Evolutionary conservation across 2,113 vertebrate species (phyloP).

Genomic region (Sialia sialis): DNA sequence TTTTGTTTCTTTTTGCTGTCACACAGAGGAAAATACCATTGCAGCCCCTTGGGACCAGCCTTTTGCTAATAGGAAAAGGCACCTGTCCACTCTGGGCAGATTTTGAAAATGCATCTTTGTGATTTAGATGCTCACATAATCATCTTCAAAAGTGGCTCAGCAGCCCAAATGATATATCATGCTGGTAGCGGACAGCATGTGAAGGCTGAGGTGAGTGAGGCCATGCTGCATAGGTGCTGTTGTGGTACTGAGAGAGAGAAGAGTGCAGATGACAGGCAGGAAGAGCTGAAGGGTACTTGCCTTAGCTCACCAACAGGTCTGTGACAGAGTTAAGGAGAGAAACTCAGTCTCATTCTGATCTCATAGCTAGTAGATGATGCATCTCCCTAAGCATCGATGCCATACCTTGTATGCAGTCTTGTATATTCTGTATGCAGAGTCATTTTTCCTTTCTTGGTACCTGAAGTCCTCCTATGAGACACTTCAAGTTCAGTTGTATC

Average conservation of each 20-base stretch:
- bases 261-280: not conserved
- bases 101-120: not conserved
- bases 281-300: not conserved
- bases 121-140: not conserved
- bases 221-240: rapidly evolving
- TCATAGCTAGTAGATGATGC: not conserved
- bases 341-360: not conserved
- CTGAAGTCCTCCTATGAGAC: not conserved
- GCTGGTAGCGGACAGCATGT: not conserved
- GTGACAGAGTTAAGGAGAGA: not conserved
- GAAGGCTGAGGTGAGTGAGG: not conserved
- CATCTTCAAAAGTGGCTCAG: not conserved
- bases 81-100: rapidly evolving
- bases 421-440: not conserved
- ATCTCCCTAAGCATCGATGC: not conserved
- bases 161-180: not conserved
- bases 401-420: not conserved
- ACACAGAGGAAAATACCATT: not conserved
- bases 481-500: not conserved
- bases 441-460: not conserved
- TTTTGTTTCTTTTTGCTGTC: not conserved
- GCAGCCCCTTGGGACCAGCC: not conserved
- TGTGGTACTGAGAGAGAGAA: not conserved
- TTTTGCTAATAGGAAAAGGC: not conserved
- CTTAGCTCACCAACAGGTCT: not conserved